Conservation (phyloP, 2,797 vertebrate species). For the Rhodeus uyekii region DNA sequence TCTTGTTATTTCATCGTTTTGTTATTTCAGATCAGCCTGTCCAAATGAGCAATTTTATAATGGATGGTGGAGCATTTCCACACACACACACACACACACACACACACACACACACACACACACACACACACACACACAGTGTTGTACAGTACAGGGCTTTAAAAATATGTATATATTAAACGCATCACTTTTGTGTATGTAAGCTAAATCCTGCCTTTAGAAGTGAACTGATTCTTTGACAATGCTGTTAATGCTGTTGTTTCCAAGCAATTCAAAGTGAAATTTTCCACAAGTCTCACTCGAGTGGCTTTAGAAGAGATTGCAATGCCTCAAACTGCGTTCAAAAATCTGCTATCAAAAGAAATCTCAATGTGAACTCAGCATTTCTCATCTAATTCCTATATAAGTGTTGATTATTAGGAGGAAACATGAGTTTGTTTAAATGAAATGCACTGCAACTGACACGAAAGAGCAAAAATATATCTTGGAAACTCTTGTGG, state of each 20-base stretch:
- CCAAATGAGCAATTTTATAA: neutral
- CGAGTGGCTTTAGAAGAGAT: neutral
- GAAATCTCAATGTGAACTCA: neutral
- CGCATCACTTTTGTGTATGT: neutral
- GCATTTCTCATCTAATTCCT: neutral
- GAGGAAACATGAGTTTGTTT: neutral
- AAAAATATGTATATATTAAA: neutral
- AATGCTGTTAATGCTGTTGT: neutral
- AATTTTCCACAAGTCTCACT: neutral
- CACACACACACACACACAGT: fast-evolving
- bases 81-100: too few species aligned
- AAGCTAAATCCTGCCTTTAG: neutral
- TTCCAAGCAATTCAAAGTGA: neutral
- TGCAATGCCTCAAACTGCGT: neutral
- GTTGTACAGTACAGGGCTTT: neutral
- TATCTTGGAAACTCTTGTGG: neutral
- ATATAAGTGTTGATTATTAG: neutral
- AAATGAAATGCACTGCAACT: neutral
- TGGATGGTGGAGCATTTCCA: neutral
- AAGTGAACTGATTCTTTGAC: neutral
- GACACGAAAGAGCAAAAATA: neutral
- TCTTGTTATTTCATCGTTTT: neutral
- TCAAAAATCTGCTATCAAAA: neutral
- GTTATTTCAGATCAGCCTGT: neutral
- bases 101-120: too few species aligned